These are phyloP conservation scores for Polietes domitor DNA, from an alignment of 2,888 invertebrate genomes.

Conservation along the genomic window DNA sequence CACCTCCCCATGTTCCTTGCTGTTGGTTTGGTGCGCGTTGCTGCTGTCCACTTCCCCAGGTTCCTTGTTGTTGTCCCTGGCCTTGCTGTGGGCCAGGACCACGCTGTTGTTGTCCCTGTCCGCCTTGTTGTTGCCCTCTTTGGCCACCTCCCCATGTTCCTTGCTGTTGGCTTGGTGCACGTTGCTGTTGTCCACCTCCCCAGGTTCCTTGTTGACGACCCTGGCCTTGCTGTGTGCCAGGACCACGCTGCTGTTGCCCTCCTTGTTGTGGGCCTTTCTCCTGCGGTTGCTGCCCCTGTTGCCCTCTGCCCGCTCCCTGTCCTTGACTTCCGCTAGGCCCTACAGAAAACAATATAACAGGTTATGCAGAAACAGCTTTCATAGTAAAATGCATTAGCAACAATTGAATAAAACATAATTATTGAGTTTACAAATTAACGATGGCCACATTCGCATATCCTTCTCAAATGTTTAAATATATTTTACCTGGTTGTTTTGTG, in stretches of 20 bases:
- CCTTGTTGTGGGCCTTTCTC: background rate
- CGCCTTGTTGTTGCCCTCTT: slow-evolving; percentile 32
- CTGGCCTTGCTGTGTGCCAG: too few relatives aligned
- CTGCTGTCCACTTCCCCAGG: background rate
- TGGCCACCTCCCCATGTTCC: background rate
- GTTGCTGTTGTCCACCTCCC: background rate
- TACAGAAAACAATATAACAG: background rate
- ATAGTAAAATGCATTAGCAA: too few relatives aligned
- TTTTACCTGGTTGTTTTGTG: background rate
- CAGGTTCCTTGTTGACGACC: background rate
- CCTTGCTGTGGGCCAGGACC: background rate
- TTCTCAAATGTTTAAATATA: too few relatives aligned
- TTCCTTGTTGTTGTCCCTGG: slow-evolving; percentile 27
- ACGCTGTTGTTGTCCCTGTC: background rate
- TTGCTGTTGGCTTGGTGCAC: slow-evolving; percentile 31
- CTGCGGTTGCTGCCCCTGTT: too few relatives aligned
- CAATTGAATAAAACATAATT: too few relatives aligned
- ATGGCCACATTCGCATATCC: too few relatives aligned
- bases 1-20: slow-evolving; percentile 12
- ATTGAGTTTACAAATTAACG: too few relatives aligned
- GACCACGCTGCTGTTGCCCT: background rate
- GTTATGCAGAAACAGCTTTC: too few relatives aligned
- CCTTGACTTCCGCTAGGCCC: background rate
- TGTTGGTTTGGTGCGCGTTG: slow-evolving; percentile 45
- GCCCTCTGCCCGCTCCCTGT: too few relatives aligned